These are phyloP conservation scores for Xiphorhynchus erythropygius DNA, from an alignment of 2,797 vertebrate genomes.

Conservation along the genomic window DNA sequence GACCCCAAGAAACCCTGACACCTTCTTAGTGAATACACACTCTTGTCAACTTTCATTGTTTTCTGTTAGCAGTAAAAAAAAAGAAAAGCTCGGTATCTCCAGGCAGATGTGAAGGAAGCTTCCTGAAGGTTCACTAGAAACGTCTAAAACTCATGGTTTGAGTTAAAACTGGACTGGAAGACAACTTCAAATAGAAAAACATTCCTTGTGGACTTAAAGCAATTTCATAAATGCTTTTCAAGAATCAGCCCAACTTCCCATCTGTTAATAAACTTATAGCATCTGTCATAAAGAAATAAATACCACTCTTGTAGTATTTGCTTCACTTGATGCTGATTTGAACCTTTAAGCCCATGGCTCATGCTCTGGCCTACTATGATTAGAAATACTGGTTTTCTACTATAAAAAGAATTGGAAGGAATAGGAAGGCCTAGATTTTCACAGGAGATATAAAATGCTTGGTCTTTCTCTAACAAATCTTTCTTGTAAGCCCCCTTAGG, in stretches of 20 bases:
- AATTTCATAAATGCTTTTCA: not conserved
- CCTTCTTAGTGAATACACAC: not conserved
- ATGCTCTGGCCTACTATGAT: not conserved
- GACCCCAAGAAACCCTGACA: not conserved
- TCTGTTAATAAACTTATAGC: not conserved
- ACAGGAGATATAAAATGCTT: not conserved
- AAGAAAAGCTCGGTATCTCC: not conserved
- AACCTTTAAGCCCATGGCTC: not conserved
- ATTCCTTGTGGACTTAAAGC: not conserved
- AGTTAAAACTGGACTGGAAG: not conserved
- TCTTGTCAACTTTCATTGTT: not conserved
- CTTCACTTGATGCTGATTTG: not conserved
- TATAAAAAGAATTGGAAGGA: not conserved
- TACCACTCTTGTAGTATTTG: not conserved
- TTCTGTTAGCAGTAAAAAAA: not conserved
- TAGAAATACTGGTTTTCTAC: not conserved
- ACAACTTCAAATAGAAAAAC: not conserved
- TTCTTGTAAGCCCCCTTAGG: not conserved
- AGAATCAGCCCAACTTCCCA: not conserved
- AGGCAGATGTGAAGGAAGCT: not conserved
- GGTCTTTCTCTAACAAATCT: not conserved
- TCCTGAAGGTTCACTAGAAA: not conserved
- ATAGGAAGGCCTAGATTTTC: not conserved
- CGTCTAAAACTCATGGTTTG: not conserved
- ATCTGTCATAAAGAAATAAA: not conserved